A percentile compares a stretch with the other conserved stretches of the same genome.
phyloP scores from a whole-genome alignment of 2,888 invertebrate species.

The Corythucha ciliata region DNA sequence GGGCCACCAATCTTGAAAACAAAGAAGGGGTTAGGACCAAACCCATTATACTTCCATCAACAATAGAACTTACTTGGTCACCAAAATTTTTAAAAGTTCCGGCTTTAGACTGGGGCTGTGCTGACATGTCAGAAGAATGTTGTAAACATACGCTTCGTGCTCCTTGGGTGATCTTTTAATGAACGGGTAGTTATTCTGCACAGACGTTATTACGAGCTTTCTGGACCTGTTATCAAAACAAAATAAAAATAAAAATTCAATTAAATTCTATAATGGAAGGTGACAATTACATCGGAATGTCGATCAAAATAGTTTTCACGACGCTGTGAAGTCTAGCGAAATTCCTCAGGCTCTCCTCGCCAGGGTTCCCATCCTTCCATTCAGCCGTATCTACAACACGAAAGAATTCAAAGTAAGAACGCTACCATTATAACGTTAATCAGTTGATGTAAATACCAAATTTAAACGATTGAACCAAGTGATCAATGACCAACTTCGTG shows the following conservation, averaged over 20 bases:
- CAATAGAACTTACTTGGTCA: slow-evolving; percentile 27
- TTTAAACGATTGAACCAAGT: slow-evolving; percentile 52
- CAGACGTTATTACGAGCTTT: slow-evolving; percentile 55
- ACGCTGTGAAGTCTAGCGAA: slow-evolving; percentile 56
- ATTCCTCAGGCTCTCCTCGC: slow-evolving; percentile 46
- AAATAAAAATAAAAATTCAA: slow-evolving; percentile 24
- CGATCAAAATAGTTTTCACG: slow-evolving; percentile 44
- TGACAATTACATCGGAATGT: slow-evolving; percentile 51
- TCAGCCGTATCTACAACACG: slow-evolving; percentile 42
- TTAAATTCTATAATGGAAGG: slow-evolving; percentile 26
- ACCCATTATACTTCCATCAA: slow-evolving; percentile 9
- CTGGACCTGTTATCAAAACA: slow-evolving; percentile 52
- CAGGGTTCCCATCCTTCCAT: slow-evolving; percentile 53
- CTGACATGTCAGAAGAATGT: slow-evolving; percentile 63
- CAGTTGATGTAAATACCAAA: slow-evolving; percentile 44
- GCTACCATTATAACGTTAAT: neutral
- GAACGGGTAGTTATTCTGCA: slow-evolving; percentile 65
- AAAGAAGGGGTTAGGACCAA: too few species aligned
- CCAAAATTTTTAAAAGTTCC: slow-evolving; percentile 23
- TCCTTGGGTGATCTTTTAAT: slow-evolving; percentile 55
- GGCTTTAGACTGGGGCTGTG: slow-evolving; percentile 60
- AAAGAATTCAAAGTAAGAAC: neutral
- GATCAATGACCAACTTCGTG: slow-evolving; percentile 51
- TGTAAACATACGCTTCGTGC: slow-evolving; percentile 67
- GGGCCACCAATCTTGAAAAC: slow-evolving; percentile 43